Evolutionary conservation across 2,113 vertebrate species (phyloP).

Genomic region (Orientallactaga bullata): DNA sequence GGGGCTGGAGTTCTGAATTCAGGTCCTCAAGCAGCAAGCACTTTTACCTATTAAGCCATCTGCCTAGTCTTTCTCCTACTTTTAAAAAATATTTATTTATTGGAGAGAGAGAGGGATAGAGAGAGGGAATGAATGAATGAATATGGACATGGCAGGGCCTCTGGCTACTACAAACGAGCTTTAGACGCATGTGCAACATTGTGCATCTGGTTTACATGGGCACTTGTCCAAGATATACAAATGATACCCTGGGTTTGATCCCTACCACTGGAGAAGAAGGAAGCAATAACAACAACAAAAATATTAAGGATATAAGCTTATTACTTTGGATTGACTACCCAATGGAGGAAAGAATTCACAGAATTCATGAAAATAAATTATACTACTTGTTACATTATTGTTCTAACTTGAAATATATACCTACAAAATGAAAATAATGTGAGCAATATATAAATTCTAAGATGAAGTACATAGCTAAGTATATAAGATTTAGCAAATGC

Average conservation of each 20-base stretch:
- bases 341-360: background rate
- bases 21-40: no score
- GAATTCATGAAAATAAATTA: background rate
- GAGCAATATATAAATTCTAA: background rate
- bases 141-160: no score
- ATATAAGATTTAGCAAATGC: background rate
- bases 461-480: background rate
- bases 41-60: no score
- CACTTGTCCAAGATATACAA: background rate
- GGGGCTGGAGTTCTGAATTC: no score
- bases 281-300: no score
- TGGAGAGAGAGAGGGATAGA: no score
- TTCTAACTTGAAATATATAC: constrained; percentile 33
- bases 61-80: no score
- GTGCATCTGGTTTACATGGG: no score
- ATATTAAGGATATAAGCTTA: background rate
- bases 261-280: background rate
- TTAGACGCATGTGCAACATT: no score
- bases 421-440: constrained; percentile 30
- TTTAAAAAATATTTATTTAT: no score
- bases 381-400: background rate
- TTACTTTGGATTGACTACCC: background rate
- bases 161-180: no score
- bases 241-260: background rate
- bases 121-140: no score